Percentiles rank a stretch among this genome's conserved stretches.
Evolutionary conservation across 1,140 invertebrate genomes (phyloP).

Genomic region (Drosophila punjabiensis): DNA sequence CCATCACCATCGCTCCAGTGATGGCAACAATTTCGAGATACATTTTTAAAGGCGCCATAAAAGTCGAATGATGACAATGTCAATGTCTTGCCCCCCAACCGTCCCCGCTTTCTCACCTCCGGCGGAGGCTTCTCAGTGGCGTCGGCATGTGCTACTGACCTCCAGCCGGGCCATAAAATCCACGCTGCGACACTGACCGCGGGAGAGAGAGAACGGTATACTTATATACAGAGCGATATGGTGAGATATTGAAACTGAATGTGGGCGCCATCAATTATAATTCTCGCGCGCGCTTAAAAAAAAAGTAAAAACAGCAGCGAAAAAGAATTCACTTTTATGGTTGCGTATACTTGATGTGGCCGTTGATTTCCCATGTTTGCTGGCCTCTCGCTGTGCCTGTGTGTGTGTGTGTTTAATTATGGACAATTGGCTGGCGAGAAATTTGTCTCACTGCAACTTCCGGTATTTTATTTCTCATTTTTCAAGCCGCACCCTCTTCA

Average conservation of each 20-base stretch:
- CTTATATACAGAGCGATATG: slow-evolving; percentile 16
- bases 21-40: slow-evolving; percentile 66
- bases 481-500: neutral
- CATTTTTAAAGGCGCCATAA: slow-evolving; percentile 82
- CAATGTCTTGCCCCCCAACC: slow-evolving; percentile 62
- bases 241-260: slow-evolving; percentile 41
- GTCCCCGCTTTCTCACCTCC: slow-evolving; percentile 16
- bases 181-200: slow-evolving; percentile 16
- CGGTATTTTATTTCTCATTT: slow-evolving; percentile 69
- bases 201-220: neutral
- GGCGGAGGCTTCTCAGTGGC: slow-evolving; percentile 7
- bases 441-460: slow-evolving; percentile 77
- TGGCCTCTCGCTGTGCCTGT: neutral
- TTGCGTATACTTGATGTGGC: slow-evolving; percentile 79
- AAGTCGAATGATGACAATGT: slow-evolving; percentile 83
- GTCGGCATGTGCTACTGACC: slow-evolving; percentile 74
- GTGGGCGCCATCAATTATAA: slow-evolving; percentile 76
- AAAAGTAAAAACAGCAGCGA: slow-evolving; percentile 7
- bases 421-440: slow-evolving; percentile 72
- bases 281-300: slow-evolving; percentile 45
- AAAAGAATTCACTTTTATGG: slow-evolving; percentile 73
- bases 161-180: slow-evolving; percentile 69
- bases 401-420: slow-evolving; percentile 65
- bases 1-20: slow-evolving; percentile 43
- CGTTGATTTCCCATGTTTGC: slow-evolving; percentile 38